These are phyloP conservation scores for Takifugu rubripes DNA, from an alignment of 2,797 vertebrate genomes.

Conservation along the genomic window DNA sequence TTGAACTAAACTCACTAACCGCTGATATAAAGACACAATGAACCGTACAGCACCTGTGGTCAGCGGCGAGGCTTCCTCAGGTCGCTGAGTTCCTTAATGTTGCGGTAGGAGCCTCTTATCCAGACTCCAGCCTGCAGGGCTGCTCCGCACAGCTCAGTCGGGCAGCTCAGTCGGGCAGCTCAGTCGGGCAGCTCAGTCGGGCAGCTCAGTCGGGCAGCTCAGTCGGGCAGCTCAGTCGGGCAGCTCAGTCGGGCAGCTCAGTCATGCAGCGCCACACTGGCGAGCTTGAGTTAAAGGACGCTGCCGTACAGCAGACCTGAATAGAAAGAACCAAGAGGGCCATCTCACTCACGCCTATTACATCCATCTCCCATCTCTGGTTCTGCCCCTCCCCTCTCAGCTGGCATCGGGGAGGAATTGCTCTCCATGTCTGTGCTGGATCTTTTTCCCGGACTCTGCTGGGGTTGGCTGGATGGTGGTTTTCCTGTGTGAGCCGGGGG, in stretches of 20 bases:
- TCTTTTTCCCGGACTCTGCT: conserved; percentile 57
- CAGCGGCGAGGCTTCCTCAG: conserved; percentile 50
- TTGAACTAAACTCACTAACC: conserved; percentile 15
- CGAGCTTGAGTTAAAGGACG: conserved; percentile 42
- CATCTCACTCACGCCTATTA: conserved; percentile 44
- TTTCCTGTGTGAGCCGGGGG: conserved; percentile 51
- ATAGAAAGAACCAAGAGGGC: conserved; percentile 44
- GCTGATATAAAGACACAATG: conserved; percentile 33
- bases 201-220: conserved; percentile 21
- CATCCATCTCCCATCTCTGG: conserved; percentile 53
- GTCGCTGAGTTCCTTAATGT: conserved; percentile 50
- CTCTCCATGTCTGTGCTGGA: conserved; percentile 53
- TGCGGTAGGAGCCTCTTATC: conserved; percentile 49
- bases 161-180: conserved; percentile 27
- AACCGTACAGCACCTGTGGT: conserved; percentile 68
- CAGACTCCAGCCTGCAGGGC: conserved; percentile 35
- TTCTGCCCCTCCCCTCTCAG: conserved; percentile 61
- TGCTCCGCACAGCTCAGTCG: conserved; percentile 37
- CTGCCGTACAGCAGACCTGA: conserved; percentile 52
- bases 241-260: conserved; percentile 26
- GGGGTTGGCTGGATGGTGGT: conserved; percentile 58
- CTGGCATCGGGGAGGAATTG: conserved; percentile 42
- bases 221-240: conserved; percentile 29
- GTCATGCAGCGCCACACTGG: conserved; percentile 33
- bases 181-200: conserved; percentile 29